Conservation (phyloP, 2,888 invertebrate genomes). For the Shargacucullia verbasci region DNA sequence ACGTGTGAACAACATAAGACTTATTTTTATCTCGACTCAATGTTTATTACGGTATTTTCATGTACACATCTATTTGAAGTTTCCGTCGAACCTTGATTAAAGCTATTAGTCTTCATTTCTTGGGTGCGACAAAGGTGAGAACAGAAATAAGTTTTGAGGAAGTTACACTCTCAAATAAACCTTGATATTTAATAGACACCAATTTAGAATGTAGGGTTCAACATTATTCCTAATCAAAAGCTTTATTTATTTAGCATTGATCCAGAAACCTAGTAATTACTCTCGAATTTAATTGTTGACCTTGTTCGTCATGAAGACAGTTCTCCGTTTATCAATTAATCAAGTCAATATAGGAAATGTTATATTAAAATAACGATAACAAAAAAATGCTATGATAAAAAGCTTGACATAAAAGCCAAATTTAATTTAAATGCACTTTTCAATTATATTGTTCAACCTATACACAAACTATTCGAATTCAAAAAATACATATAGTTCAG, state of each 20-base stretch:
- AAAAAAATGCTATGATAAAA: no score
- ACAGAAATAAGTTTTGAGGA: slow-evolving; percentile 31
- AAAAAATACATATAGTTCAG: no score
- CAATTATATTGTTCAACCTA: no score
- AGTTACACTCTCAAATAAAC: slow-evolving; percentile 3
- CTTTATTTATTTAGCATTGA: neutral
- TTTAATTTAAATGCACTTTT: no score
- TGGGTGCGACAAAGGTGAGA: slow-evolving; percentile 4
- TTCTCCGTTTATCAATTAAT: no score
- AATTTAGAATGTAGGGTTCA: neutral
- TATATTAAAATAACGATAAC: no score
- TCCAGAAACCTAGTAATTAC: neutral
- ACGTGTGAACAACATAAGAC: no score
- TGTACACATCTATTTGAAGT: slow-evolving; percentile 3
- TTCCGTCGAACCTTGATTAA: slow-evolving; percentile 32
- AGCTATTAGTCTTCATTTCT: slow-evolving; percentile 44
- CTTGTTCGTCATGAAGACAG: no score
- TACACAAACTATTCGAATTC: no score
- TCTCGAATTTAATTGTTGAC: neutral
- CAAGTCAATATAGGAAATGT: no score
- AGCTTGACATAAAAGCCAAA: no score
- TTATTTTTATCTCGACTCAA: slow-evolving; percentile 6
- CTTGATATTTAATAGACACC: slow-evolving; percentile 4
- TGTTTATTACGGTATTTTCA: slow-evolving; percentile 21
- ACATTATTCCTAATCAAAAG: neutral